Percentiles rank a stretch among this genome's conserved stretches.
These are phyloP conservation scores for Strix aluco DNA, from an alignment of 2,113 vertebrate genomes.

Conservation along the genomic window DNA sequence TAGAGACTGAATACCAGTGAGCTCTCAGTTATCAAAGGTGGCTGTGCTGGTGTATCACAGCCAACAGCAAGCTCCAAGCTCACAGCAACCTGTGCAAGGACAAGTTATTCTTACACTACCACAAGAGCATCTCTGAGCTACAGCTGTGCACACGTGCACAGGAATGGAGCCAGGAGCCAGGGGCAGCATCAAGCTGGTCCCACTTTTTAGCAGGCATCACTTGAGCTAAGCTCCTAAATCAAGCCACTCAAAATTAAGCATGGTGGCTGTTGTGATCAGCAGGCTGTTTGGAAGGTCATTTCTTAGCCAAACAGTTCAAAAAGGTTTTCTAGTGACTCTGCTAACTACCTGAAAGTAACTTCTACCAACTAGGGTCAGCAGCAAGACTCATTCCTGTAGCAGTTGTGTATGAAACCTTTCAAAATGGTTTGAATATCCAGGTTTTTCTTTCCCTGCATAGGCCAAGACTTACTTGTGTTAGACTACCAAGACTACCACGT, in stretches of 20 bases:
- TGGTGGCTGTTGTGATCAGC: neutral
- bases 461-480: neutral
- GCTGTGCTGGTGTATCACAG: neutral
- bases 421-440: neutral
- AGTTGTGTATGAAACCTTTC: neutral
- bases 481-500: neutral
- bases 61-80: neutral
- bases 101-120: neutral
- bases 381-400: neutral
- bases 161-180: neutral
- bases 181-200: neutral
- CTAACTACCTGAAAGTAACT: neutral
- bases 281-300: neutral
- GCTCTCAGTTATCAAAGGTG: conserved; percentile 52
- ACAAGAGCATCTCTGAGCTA: neutral
- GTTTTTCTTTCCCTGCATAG: neutral
- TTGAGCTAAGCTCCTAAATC: neutral
- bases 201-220: neutral
- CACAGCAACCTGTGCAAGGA: conserved; percentile 22
- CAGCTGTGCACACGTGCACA: neutral
- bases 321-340: neutral
- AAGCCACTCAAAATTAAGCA: neutral
- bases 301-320: neutral
- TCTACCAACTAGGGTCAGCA: neutral
- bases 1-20: conserved; percentile 17